These are phyloP conservation scores for Bostrychus sinensis DNA, from an alignment of 2,113 vertebrate genomes.

Conservation along the genomic window DNA sequence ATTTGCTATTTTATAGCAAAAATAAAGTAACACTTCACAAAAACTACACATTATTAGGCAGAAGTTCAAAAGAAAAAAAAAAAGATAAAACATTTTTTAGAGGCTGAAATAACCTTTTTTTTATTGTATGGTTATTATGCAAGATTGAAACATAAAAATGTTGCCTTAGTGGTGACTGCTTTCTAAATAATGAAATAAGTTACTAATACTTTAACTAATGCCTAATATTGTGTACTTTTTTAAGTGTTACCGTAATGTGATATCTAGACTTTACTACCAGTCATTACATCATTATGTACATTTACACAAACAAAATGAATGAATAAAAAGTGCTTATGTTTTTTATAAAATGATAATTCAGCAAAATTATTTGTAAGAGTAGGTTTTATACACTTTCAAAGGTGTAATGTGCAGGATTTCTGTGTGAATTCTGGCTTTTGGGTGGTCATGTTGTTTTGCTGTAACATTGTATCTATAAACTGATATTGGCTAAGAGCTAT, in stretches of 20 bases:
- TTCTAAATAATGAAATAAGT: no score
- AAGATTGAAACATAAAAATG: no score
- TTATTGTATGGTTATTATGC: no score
- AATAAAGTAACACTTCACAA: neutral
- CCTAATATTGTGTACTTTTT: no score
- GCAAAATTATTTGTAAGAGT: neutral
- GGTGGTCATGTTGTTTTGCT: neutral
- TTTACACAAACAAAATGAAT: neutral
- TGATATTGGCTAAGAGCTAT: neutral
- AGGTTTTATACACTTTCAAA: neutral
- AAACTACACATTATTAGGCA: neutral
- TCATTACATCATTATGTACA: no score
- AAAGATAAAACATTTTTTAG: neutral
- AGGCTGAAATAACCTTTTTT: neutral
- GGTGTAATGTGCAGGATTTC: neutral
- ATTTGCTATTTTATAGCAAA: neutral
- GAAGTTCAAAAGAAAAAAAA: neutral
- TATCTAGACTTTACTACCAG: no score
- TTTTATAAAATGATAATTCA: no score
- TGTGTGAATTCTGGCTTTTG: neutral
- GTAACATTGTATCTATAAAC: no score
- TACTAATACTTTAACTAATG: no score
- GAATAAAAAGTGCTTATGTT: neutral
- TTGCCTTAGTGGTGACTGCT: no score
- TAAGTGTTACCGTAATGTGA: no score